A percentile compares a stretch with the other conserved stretches of the same genome.
Evolutionary conservation across 64 coral and sea anemone genomes (phyloP).

Genomic region (Stichodactyla helianthus): DNA sequence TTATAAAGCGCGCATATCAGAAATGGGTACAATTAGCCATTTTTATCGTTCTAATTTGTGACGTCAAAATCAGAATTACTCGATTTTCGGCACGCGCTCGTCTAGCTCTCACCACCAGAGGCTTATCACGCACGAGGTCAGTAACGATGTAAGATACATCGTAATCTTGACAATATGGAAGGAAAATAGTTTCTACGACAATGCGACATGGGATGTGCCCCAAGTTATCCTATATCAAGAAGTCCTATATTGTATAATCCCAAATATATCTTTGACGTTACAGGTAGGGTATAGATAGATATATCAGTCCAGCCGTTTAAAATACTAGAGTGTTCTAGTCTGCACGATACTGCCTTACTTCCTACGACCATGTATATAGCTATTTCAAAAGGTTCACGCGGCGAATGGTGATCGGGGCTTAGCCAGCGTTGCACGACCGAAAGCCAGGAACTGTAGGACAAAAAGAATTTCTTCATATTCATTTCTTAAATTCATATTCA

Average conservation of each 20-base stretch:
- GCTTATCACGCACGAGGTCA: neutral
- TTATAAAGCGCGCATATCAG: too few relatives aligned
- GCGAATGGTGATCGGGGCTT: too few relatives aligned
- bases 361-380: too few relatives aligned
- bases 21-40: too few relatives aligned
- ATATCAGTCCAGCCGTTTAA: too few relatives aligned
- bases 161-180: neutral
- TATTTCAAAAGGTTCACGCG: too few relatives aligned
- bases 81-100: neutral
- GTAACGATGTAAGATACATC: neutral
- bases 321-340: too few relatives aligned
- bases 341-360: too few relatives aligned
- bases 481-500: too few relatives aligned
- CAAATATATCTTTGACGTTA: conserved; percentile 39
- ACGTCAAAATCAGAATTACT: neutral
- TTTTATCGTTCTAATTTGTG: neutral
- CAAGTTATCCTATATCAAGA: conserved; percentile 71
- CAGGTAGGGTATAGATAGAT: conserved; percentile 29
- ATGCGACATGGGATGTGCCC: conserved; percentile 81
- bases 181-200: conserved; percentile 25
- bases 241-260: conserved; percentile 76
- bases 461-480: too few relatives aligned
- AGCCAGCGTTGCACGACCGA: too few relatives aligned
- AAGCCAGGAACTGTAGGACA: too few relatives aligned
- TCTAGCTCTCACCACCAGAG: neutral